A percentile compares a stretch with the other conserved stretches of the same genome.
These are phyloP conservation scores for Heliconius cydno DNA, from an alignment of 2,888 invertebrate genomes.

Conservation along the genomic window DNA sequence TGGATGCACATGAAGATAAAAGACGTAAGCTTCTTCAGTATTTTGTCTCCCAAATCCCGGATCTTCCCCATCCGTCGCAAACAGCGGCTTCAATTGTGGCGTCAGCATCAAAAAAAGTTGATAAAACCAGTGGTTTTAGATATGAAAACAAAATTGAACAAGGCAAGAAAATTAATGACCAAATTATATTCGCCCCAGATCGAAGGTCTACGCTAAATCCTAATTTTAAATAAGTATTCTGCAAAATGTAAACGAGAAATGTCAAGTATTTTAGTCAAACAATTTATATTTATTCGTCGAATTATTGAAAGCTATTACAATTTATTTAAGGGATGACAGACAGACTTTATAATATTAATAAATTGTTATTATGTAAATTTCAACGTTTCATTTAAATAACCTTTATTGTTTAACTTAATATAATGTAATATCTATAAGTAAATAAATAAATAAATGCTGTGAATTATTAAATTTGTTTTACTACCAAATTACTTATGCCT, in stretches of 20 bases:
- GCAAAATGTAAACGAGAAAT: background rate
- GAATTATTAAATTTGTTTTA: background rate
- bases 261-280: conserved; percentile 4
- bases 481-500: background rate
- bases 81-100: conserved; percentile 62
- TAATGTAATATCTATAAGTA: background rate
- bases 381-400: background rate
- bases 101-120: conserved; percentile 57
- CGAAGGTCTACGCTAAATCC: conserved; percentile 62
- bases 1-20: conserved; percentile 47
- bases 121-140: conserved; percentile 54
- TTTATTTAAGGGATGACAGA: conserved; percentile 1
- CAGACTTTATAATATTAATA: conserved; percentile 5
- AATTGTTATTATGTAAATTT: conserved; percentile 19
- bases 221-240: conserved; percentile 8
- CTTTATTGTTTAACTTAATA: background rate
- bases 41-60: conserved; percentile 62
- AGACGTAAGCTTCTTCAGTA: conserved; percentile 55
- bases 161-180: conserved; percentile 42
- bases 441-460: background rate
- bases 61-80: conserved; percentile 62
- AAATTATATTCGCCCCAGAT: conserved; percentile 56
- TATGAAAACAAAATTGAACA: conserved; percentile 60
- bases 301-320: conserved; percentile 7
- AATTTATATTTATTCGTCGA: conserved; percentile 5